phyloP scores from a whole-genome alignment of 1,140 invertebrate species.

The Brachystomella parvula region DNA sequence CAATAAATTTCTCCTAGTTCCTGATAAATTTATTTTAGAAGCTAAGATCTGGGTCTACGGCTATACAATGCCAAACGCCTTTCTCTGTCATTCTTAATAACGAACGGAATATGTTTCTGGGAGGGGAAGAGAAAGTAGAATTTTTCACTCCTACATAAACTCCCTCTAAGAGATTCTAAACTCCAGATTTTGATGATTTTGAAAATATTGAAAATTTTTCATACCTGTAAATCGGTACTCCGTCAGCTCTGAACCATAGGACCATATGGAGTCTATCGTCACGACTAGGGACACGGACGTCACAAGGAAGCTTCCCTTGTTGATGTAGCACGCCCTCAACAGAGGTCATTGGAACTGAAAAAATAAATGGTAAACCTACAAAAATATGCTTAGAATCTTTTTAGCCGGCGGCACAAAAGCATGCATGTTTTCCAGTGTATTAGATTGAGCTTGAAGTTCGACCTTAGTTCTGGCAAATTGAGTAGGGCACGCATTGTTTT shows the following conservation, averaged over 20 bases:
- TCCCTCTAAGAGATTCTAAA: too few species aligned
- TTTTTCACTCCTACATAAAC: too few species aligned
- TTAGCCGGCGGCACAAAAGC: conserved; percentile 6
- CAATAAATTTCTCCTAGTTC: background rate
- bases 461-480: too few species aligned
- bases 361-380: conserved; percentile 41
- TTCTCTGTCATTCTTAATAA: too few species aligned
- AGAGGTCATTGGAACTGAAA: conserved; percentile 66
- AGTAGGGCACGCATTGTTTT: too few species aligned
- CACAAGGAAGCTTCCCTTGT: conserved; percentile 68
- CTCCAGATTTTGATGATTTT: too few species aligned
- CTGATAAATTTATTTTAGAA: background rate
- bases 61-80: too few species aligned
- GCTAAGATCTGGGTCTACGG: too few species aligned
- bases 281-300: conserved; percentile 63
- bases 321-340: conserved; percentile 69
- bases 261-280: conserved; percentile 78
- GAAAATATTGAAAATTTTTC: conserved; percentile 31
- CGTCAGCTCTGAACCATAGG: conserved; percentile 73
- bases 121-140: too few species aligned
- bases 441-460: too few species aligned
- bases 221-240: conserved; percentile 77
- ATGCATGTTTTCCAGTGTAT: too few species aligned
- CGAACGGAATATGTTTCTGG: too few species aligned
- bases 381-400: conserved; percentile 39